Evolutionary conservation across 2,797 vertebrate species (phyloP).

Genomic region (Phoebastria nigripes): DNA sequence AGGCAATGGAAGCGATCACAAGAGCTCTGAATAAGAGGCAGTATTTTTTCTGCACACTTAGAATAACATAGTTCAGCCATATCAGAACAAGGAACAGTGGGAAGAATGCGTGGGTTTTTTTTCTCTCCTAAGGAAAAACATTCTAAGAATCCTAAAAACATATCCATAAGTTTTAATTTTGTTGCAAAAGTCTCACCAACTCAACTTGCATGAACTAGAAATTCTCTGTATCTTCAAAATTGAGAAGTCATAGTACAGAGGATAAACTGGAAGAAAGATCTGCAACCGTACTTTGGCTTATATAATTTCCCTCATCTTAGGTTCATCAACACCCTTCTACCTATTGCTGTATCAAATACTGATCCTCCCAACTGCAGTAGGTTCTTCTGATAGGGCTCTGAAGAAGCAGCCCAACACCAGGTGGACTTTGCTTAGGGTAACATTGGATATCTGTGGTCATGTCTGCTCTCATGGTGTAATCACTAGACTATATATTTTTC

Average conservation of each 20-base stretch:
- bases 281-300: not conserved
- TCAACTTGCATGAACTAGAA: not conserved
- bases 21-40: not conserved
- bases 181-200: not conserved
- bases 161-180: not conserved
- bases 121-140: not conserved
- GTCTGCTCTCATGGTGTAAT: not conserved
- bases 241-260: not conserved
- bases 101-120: not conserved
- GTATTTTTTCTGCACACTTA: not conserved
- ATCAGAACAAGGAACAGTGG: not conserved
- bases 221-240: not conserved
- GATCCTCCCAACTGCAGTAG: not conserved
- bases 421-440: not conserved
- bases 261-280: not conserved
- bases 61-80: not conserved
- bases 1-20: not conserved
- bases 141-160: not conserved
- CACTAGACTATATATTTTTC: not conserved
- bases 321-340: not conserved
- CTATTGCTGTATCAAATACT: not conserved
- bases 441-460: not conserved
- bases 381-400: not conserved
- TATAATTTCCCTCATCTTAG: not conserved
- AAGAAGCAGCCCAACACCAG: not conserved